A percentile compares a stretch with the other conserved stretches of the same genome.
These are phyloP conservation scores for Tinea trinotella DNA, from an alignment of 2,888 invertebrate species.

Conservation along the genomic window DNA sequence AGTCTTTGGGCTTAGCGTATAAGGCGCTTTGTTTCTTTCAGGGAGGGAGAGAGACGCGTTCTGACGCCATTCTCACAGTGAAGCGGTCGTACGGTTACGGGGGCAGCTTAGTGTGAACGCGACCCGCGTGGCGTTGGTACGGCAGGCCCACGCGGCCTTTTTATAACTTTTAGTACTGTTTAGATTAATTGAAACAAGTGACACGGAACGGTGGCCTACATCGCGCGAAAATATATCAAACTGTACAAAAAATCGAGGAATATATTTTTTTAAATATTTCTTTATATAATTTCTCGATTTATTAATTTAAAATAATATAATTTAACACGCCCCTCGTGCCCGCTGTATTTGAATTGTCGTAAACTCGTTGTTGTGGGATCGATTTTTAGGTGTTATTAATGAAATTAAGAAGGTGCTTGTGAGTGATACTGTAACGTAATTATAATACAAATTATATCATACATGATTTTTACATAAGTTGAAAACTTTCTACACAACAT, in stretches of 20 bases:
- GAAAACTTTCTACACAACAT: not conserved
- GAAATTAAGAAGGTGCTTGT: slow-evolving; percentile 65
- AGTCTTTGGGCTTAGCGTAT: slow-evolving; percentile 19
- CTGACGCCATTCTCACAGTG: slow-evolving; percentile 63
- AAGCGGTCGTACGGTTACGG: slow-evolving; percentile 38
- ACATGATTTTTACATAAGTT: not conserved
- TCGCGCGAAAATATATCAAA: not conserved
- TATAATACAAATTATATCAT: not conserved
- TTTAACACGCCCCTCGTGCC: slow-evolving; percentile 49
- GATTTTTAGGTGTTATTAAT: slow-evolving; percentile 72
- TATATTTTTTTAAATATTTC: slow-evolving; percentile 31
- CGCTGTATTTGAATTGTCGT: slow-evolving; percentile 63
- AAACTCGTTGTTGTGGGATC: slow-evolving; percentile 60
- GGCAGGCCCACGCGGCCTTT: slow-evolving; percentile 32
- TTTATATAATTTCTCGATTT: slow-evolving; percentile 25
- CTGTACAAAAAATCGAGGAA: slow-evolving; percentile 12
- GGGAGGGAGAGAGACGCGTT: slow-evolving; percentile 28
- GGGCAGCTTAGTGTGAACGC: slow-evolving; percentile 67
- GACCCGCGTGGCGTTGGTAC: slow-evolving; percentile 38
- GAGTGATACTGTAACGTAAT: slow-evolving; percentile 42
- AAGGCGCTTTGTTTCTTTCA: slow-evolving; percentile 24
- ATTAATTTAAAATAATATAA: slow-evolving; percentile 56
- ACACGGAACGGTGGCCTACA: slow-evolving; percentile 33
- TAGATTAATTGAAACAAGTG: slow-evolving; percentile 59
- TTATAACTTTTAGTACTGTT: slow-evolving; percentile 37